Conservation (phyloP, 2,113 vertebrate species). For the Neomonachus schauinslandi region DNA sequence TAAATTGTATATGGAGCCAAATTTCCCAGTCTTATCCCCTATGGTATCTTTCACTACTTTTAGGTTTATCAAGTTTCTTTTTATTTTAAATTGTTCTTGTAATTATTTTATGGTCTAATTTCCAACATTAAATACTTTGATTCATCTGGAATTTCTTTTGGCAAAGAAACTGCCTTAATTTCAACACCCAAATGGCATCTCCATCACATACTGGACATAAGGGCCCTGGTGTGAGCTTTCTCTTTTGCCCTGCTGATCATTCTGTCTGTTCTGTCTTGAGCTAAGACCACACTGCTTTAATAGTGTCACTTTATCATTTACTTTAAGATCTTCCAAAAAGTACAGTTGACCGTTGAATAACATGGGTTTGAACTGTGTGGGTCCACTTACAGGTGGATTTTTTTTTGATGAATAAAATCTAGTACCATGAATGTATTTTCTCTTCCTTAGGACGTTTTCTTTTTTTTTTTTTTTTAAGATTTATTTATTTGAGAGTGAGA, state of each 20-base stretch:
- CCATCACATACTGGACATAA: background rate
- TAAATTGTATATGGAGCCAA: background rate
- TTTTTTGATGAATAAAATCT: background rate
- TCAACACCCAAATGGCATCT: background rate
- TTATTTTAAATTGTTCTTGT: background rate
- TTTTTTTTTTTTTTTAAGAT: no score
- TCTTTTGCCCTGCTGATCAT: background rate
- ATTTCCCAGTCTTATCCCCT: background rate
- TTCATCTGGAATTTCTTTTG: slow-evolving; percentile 30
- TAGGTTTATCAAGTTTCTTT: background rate
- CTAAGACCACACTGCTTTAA: background rate
- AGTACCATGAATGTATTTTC: background rate
- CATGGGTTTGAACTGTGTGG: background rate
- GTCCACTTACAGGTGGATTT: background rate
- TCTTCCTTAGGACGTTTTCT: background rate
- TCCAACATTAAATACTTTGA: background rate
- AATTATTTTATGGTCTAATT: slow-evolving; percentile 30
- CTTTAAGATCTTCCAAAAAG: slow-evolving; percentile 35
- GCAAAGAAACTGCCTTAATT: background rate
- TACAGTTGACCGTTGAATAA: background rate
- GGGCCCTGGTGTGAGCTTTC: background rate
- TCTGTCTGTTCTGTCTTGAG: background rate
- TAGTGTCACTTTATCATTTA: background rate
- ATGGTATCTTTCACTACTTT: background rate
- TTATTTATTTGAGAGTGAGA: no score